Conservation (phyloP, 2,113 vertebrate species). For the Mobula hypostoma region DNA sequence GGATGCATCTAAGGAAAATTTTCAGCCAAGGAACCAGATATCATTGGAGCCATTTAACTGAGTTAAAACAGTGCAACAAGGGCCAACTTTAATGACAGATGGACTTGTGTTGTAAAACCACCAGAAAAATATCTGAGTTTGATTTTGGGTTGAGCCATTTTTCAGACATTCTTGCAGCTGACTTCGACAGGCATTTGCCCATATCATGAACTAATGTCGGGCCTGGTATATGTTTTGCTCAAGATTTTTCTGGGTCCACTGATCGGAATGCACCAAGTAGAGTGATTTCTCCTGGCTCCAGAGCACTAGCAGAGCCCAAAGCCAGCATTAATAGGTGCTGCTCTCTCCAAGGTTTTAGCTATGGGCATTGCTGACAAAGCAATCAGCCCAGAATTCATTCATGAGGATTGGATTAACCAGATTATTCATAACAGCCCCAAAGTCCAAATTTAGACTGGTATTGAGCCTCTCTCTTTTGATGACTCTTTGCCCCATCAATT, state of each 20-base stretch:
- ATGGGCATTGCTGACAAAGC: background rate
- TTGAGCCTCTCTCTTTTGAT: background rate
- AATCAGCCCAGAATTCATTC: background rate
- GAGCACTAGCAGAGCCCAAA: background rate
- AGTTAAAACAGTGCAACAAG: background rate
- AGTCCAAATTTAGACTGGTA: background rate
- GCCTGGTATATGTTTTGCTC: background rate
- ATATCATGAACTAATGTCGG: background rate
- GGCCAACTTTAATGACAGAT: background rate
- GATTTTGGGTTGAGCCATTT: background rate
- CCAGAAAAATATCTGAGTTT: background rate
- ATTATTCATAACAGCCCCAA: background rate
- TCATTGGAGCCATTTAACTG: background rate
- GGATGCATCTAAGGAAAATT: background rate
- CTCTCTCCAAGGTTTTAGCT: background rate
- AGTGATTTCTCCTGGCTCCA: background rate
- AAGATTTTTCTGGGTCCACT: background rate
- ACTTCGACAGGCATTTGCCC: background rate
- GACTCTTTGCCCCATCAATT: background rate
- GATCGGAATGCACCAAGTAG: background rate
- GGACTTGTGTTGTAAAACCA: background rate
- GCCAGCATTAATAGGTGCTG: background rate
- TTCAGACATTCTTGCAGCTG: background rate
- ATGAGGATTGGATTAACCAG: background rate
- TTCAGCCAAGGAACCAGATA: background rate